A percentile compares a stretch with the other conserved stretches of the same genome.
phyloP scores from a whole-genome alignment of 2,888 invertebrate species.

The Nyleta sp. region DNA sequence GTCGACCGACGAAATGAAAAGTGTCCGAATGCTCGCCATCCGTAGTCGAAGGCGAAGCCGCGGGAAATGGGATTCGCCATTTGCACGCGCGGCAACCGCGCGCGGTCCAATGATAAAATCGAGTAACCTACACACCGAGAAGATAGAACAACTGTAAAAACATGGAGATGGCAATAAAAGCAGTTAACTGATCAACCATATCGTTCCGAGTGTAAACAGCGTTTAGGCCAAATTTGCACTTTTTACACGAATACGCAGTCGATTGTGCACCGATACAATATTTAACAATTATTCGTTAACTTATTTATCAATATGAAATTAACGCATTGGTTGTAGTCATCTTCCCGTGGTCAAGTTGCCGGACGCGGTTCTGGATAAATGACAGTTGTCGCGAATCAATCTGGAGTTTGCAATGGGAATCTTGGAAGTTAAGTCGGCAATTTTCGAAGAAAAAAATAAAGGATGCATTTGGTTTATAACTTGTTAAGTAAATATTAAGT shows the following conservation, averaged over 20 bases:
- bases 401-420: too few relatives aligned
- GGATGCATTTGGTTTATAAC: too few relatives aligned
- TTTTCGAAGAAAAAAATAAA: too few relatives aligned
- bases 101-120: conserved; percentile 37
- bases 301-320: conserved; percentile 72
- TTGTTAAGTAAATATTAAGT: too few relatives aligned
- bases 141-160: conserved; percentile 62
- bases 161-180: conserved; percentile 63
- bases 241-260: conserved; percentile 73
- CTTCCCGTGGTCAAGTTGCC: too few relatives aligned
- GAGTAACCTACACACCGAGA: conserved; percentile 59
- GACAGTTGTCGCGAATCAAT: too few relatives aligned
- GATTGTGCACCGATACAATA: conserved; percentile 75
- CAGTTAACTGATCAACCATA: conserved; percentile 51
- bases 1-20: conserved; percentile 23
- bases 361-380: too few relatives aligned
- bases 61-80: conserved; percentile 14
- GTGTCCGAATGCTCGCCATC: conserved; percentile 24
- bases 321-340: conserved; percentile 58
- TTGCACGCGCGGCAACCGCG: neutral
- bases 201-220: conserved; percentile 55
- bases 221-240: conserved; percentile 75
- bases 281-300: conserved; percentile 71
- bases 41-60: conserved; percentile 33
- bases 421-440: too few relatives aligned